A percentile compares a stretch with the other conserved stretches of the same genome.
phyloP scores from a whole-genome alignment of 1,140 invertebrate species.

The Tenebrio molitor region DNA sequence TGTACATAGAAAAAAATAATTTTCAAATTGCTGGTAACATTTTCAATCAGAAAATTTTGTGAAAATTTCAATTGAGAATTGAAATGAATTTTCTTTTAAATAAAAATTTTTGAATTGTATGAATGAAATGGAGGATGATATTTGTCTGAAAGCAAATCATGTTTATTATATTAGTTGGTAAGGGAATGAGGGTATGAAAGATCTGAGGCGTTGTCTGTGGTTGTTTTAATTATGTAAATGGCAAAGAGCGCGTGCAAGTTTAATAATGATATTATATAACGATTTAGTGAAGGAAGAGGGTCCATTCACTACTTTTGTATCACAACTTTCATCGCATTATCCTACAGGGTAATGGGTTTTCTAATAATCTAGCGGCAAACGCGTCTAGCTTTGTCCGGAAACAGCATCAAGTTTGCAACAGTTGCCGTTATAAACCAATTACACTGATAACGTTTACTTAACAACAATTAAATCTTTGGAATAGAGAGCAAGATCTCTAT shows the following conservation, averaged over 20 bases:
- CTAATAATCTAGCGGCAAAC: constrained; percentile 11
- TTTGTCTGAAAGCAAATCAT: no score
- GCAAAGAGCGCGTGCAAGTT: not conserved
- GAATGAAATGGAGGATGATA: no score
- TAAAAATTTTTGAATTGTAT: no score
- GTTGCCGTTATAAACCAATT: constrained; percentile 35
- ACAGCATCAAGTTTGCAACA: constrained; percentile 18
- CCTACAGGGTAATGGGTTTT: constrained; percentile 17
- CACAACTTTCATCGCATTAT: constrained; percentile 17
- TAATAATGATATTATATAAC: not conserved
- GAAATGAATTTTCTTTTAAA: no score
- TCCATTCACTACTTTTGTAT: not conserved
- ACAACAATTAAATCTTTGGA: constrained; percentile 14
- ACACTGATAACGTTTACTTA: constrained; percentile 31
- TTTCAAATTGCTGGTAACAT: no score
- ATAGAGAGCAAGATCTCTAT: constrained; percentile 5
- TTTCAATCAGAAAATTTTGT: no score
- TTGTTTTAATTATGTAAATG: constrained; percentile 7
- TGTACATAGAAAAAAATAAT: no score
- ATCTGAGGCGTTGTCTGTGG: no score
- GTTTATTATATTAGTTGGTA: no score
- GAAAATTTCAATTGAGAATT: no score
- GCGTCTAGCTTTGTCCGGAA: constrained; percentile 13
- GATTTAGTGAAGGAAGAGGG: no score
- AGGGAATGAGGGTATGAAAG: no score